Percentiles rank a stretch among this genome's conserved stretches.
phyloP scores from a whole-genome alignment of 2,113 vertebrate species.

The Phaetusa simplex region DNA sequence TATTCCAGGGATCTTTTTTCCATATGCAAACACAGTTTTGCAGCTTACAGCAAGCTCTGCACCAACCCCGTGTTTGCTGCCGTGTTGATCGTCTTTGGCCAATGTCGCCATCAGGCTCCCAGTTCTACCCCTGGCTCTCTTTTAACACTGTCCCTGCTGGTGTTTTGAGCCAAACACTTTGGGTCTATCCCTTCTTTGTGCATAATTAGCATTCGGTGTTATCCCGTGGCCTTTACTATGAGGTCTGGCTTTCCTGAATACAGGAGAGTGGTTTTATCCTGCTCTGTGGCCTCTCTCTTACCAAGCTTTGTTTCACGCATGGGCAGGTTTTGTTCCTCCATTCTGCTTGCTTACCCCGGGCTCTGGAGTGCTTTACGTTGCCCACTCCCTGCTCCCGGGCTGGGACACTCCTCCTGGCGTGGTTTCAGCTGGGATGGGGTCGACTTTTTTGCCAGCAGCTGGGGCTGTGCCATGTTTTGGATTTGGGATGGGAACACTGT shows the following conservation, averaged over 20 bases:
- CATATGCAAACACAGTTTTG: background rate
- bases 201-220: background rate
- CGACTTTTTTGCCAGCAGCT: background rate
- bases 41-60: background rate
- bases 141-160: background rate
- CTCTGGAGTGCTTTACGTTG: rapidly evolving
- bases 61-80: rapidly evolving
- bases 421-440: background rate
- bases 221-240: rapidly evolving
- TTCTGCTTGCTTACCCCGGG: background rate
- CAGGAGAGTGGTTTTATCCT: background rate
- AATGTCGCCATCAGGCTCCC: background rate
- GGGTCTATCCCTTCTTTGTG: background rate
- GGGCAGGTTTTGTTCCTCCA: background rate
- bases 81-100: background rate
- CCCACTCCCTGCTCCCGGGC: background rate
- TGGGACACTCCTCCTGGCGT: background rate
- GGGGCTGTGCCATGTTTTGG: background rate
- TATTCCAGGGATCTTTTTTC: background rate
- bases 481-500: background rate
- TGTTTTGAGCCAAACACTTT: background rate
- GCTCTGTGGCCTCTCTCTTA: background rate
- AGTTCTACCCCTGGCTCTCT: background rate
- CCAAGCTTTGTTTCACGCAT: rapidly evolving
- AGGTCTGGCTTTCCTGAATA: background rate